A percentile compares a stretch with the other conserved stretches of the same genome.
Conservation (phyloP, 2,888 invertebrate species). For the Drosophila maculinotata region DNA sequence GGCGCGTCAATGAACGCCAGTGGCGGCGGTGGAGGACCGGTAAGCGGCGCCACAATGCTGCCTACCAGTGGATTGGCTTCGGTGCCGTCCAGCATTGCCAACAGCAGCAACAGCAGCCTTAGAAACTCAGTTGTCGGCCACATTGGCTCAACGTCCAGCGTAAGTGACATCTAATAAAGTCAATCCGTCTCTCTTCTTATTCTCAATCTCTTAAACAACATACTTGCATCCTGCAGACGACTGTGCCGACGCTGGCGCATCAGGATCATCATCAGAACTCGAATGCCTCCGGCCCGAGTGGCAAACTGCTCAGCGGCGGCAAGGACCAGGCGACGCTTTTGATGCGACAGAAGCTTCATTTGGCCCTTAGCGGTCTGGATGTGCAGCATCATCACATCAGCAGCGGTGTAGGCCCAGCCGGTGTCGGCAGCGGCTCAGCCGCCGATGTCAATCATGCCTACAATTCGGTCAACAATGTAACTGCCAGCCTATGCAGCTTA, state of each 20-base stretch:
- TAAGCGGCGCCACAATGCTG: slow-evolving; percentile 79
- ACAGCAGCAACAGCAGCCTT: slow-evolving; percentile 70
- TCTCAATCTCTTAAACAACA: too few species aligned
- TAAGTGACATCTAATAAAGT: slow-evolving; percentile 45
- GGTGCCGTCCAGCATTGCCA: slow-evolving; percentile 64
- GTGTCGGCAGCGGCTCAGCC: slow-evolving; percentile 42
- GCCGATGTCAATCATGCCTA: slow-evolving; percentile 78
- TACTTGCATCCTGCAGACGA: slow-evolving; percentile 55
- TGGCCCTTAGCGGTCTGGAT: slow-evolving; percentile 82
- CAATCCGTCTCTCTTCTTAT: too few species aligned
- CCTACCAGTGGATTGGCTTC: slow-evolving; percentile 80
- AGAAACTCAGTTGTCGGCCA: slow-evolving; percentile 74
- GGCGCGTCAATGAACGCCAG: slow-evolving; percentile 41
- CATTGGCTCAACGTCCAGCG: slow-evolving; percentile 74
- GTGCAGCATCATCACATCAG: slow-evolving; percentile 53
- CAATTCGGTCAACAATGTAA: slow-evolving; percentile 71
- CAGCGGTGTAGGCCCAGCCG: slow-evolving; percentile 28
- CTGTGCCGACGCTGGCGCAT: slow-evolving; percentile 74
- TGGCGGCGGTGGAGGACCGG: slow-evolving; percentile 69
- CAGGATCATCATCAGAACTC: slow-evolving; percentile 85
- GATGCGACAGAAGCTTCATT: slow-evolving; percentile 71
- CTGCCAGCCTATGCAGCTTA: slow-evolving; percentile 77
- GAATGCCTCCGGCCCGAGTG: slow-evolving; percentile 85
- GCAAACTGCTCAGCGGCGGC: slow-evolving; percentile 84
- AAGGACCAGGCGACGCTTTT: slow-evolving; percentile 84